phyloP scores from a whole-genome alignment of 2,888 invertebrate genomes.

The Leptopilina syphax region DNA sequence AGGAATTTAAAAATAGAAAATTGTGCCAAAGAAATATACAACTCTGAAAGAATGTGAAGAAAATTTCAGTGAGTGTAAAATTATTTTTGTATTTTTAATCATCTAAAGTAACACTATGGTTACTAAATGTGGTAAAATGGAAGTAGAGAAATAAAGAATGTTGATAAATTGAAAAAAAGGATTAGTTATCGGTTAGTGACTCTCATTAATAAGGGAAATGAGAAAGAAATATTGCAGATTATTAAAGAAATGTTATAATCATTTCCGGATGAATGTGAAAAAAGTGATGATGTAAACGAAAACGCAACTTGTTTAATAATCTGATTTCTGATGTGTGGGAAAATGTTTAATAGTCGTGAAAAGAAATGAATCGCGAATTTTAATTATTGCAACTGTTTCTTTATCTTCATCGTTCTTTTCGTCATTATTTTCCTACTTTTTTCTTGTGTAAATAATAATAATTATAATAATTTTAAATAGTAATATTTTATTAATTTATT shows the following conservation, averaged over 20 bases:
- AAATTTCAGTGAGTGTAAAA: constrained; percentile 13
- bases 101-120: background rate
- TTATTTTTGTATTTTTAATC: background rate
- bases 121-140: no score
- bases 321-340: background rate
- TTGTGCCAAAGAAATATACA: background rate
- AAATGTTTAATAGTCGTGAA: background rate
- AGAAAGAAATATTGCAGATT: constrained; percentile 19
- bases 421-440: no score
- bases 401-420: no score
- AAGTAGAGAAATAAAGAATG: no score
- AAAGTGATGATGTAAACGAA: constrained; percentile 19
- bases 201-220: background rate
- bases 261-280: constrained; percentile 28
- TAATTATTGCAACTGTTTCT: no score
- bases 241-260: constrained; percentile 12
- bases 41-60: constrained; percentile 26
- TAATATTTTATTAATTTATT: no score
- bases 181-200: constrained; percentile 10
- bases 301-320: background rate
- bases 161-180: background rate
- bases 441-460: no score
- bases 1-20: background rate
- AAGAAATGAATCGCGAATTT: no score
- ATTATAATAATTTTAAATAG: no score